Evolutionary conservation across 2,113 vertebrate genomes (phyloP).

Genomic region (Myotis brandtii): DNA sequence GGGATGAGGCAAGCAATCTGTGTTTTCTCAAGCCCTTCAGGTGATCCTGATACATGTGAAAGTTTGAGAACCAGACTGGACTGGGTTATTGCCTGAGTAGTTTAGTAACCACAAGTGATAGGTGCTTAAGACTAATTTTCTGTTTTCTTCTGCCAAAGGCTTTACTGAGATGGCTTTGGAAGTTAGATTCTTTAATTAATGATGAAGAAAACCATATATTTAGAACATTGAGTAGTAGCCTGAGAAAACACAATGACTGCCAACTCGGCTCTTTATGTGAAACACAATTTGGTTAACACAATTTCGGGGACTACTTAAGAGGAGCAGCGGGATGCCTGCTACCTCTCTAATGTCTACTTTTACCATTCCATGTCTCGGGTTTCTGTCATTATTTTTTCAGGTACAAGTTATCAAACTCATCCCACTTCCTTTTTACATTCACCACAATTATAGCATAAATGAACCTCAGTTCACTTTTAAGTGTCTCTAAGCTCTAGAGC

Average conservation of each 20-base stretch:
- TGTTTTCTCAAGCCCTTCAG: not conserved
- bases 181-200: constrained; percentile 3
- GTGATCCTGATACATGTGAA: not conserved
- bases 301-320: not conserved
- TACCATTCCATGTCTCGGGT: not conserved
- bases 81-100: not conserved
- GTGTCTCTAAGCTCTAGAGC: not conserved
- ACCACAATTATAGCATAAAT: not conserved
- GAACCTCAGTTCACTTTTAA: not conserved
- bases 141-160: not conserved
- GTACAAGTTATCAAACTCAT: not conserved
- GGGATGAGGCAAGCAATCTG: not conserved
- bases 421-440: not conserved
- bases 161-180: constrained; percentile 6
- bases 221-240: not conserved
- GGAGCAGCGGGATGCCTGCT: not conserved
- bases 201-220: not conserved
- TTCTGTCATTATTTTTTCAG: constrained; percentile 27
- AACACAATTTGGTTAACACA: not conserved
- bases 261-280: not conserved
- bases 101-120: not conserved
- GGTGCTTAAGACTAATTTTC: not conserved
- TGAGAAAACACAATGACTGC: not conserved
- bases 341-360: not conserved
- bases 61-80: not conserved